Percentiles rank a stretch among this genome's conserved stretches.
These are phyloP conservation scores for Clarias laeviceps DNA, from an alignment of 2,797 vertebrate species.

Conservation along the genomic window DNA sequence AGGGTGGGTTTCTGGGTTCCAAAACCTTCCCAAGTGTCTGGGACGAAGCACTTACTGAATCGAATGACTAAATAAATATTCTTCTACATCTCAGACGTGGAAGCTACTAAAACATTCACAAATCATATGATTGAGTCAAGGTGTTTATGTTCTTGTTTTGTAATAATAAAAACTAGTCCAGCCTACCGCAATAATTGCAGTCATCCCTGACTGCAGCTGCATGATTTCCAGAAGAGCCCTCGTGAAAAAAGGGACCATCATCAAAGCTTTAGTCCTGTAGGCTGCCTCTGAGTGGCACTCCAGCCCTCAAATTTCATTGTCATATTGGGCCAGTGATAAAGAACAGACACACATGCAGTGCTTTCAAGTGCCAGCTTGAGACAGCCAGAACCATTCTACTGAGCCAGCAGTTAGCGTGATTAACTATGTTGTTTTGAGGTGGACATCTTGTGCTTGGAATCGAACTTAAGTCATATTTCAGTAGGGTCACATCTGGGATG, in stretches of 20 bases:
- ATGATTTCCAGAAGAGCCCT: slow-evolving; percentile 13
- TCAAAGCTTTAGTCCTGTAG: slow-evolving; percentile 1
- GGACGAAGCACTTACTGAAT: slow-evolving; percentile 3
- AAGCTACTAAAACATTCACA: not conserved
- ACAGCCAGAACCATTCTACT: slow-evolving; percentile 20
- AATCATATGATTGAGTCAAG: not conserved
- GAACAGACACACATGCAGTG: slow-evolving; percentile 33
- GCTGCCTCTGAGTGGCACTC: not conserved
- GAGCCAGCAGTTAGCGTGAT: slow-evolving; percentile 27
- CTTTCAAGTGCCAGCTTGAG: slow-evolving; percentile 20
- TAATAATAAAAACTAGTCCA: not conserved
- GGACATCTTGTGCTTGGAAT: slow-evolving; percentile 22
- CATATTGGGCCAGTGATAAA: slow-evolving; percentile 19
- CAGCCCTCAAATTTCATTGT: slow-evolving; percentile 23
- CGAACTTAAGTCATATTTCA: slow-evolving; percentile 15
- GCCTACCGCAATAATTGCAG: not conserved
- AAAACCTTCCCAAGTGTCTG: no score
- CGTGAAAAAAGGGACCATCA: slow-evolving; percentile 10
- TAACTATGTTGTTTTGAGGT: slow-evolving; percentile 10
- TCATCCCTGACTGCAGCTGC: not conserved
- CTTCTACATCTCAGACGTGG: not conserved
- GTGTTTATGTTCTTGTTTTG: not conserved
- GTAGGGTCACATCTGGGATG: slow-evolving; percentile 7
- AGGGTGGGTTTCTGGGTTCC: no score
- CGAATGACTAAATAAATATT: not conserved